Base-by-base conservation (phyloP, 2,113 vertebrate species). In the Scalopus aquaticus region DNA sequence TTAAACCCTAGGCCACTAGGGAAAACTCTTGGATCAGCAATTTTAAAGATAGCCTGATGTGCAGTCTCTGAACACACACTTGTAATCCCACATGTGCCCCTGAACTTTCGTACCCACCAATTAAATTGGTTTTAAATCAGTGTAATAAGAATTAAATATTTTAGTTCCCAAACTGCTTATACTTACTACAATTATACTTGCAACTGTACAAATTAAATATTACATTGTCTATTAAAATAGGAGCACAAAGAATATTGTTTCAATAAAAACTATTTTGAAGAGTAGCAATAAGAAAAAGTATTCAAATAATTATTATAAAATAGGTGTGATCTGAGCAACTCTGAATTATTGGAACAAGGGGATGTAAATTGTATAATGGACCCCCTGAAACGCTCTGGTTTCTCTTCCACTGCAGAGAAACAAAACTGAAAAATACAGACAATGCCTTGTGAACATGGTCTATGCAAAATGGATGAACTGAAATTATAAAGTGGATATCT, bases 241-340 rank as follows among this genome's bases (percentile, higher is more conserved):
- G 9, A 88, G 35, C 28, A 6, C 0, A 94, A 85, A 56, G 17
- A 78, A 13, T 64, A 22, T 49, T 77, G 9, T 49, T 77, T 81
- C 35, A 72, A 46, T 60, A 77, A 80, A 67, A 35, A 20, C 12
- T 54, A 56, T 54, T 92, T 90, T 90, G 35, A 92, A 95, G 72
- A 46, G 65, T 26, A 73, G 10, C 2, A n/a, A 70, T 56, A 64
- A 72, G 30, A 32, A 32, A 9, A 94, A 84, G 51, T 84, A 6
- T 91, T 91, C 30, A 76, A 86, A 51, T 84, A 62, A 72, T 77
- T 76, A 72, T 49, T 91, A 12, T 8, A 44, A 76, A 82, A 88
- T 51, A 81, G 3, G 12, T 30, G 3, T 49, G 22, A 26, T n/a
- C 10, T 51, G 85, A 20, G 30, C 24, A 78, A 42, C 20, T 58